A percentile compares a stretch with the other conserved stretches of the same genome.
phyloP scores from a whole-genome alignment of 2,797 vertebrate genomes.

The Gambelia wislizenii region DNA sequence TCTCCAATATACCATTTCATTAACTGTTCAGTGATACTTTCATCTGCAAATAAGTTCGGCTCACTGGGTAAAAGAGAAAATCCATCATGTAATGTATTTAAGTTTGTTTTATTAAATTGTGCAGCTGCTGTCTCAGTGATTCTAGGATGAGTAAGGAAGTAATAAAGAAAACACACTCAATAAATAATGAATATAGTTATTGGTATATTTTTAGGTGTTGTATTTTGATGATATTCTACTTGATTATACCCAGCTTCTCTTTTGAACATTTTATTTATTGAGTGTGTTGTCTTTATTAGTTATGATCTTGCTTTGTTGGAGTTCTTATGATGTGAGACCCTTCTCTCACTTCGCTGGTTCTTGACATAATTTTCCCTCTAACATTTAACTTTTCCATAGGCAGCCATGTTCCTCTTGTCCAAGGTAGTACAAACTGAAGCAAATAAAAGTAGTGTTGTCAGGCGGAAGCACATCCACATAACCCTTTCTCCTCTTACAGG shows the following conservation, averaged over 20 bases:
- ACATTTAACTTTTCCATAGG: neutral
- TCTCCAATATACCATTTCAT: slow-evolving; percentile 61
- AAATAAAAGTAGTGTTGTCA: neutral
- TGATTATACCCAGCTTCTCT: too few species aligned
- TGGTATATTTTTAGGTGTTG: too few species aligned
- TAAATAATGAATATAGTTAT: too few species aligned
- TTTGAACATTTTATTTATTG: too few species aligned
- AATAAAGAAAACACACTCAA: too few species aligned
- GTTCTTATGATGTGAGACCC: too few species aligned
- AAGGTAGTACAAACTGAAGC: too few species aligned
- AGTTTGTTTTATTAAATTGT: slow-evolving; percentile 42
- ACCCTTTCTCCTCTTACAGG: neutral
- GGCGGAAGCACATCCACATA: neutral
- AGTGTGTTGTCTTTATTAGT: too few species aligned
- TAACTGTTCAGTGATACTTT: slow-evolving; percentile 59
- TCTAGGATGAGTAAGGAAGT: slow-evolving; percentile 1
- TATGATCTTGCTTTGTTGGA: too few species aligned
- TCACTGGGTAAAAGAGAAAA: slow-evolving; percentile 43
- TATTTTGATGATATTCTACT: too few species aligned
- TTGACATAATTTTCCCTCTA: slow-evolving; percentile 12
- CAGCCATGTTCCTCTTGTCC: fast-evolving
- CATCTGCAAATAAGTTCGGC: slow-evolving; percentile 49
- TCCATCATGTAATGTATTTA: slow-evolving; percentile 21
- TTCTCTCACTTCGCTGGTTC: too few species aligned
- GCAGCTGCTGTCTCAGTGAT: neutral